Evolutionary conservation across 2,797 vertebrate species (phyloP).

Genomic region (Eleutherodactylus coqui): DNA sequence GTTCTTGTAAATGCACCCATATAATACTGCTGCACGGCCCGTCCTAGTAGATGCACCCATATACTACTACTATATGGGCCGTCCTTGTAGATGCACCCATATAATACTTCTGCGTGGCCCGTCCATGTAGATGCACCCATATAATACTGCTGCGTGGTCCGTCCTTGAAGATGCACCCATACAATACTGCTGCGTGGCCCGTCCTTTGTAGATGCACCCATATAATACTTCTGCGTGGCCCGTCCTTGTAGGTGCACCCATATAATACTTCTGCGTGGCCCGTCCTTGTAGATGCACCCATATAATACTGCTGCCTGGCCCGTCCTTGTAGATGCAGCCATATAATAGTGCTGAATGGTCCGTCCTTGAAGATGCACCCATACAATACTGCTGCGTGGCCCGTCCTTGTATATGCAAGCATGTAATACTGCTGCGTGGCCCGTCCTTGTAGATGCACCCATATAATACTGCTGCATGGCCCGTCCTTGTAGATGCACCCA

Average conservation of each 20-base stretch:
- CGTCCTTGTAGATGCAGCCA: conserved; percentile 14
- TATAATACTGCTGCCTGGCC: conserved; percentile 14
- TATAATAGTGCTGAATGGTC: conserved; percentile 16
- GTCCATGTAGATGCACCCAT: conserved; percentile 18
- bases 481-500: conserved; percentile 14
- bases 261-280: conserved; percentile 13
- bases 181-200: conserved; percentile 8
- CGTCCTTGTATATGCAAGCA: conserved; percentile 11
- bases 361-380: conserved; percentile 12
- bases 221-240: conserved; percentile 13
- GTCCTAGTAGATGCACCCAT: conserved; percentile 18
- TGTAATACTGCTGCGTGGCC: conserved; percentile 14
- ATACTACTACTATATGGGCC: conserved; percentile 4
- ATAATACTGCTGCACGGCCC: conserved; percentile 11
- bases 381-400: conserved; percentile 14
- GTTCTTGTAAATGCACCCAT: conserved; percentile 16
- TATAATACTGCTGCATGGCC: conserved; percentile 14
- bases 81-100: conserved; percentile 19
- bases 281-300: conserved; percentile 14
- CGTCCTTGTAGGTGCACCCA: conserved; percentile 13
- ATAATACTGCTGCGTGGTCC: conserved; percentile 9
- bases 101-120: conserved; percentile 8
- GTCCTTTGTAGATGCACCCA: conserved; percentile 17
- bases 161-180: conserved; percentile 17
- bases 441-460: conserved; percentile 14